phyloP scores from a whole-genome alignment of 1,140 invertebrate genomes.

The Hestina assimilis region DNA sequence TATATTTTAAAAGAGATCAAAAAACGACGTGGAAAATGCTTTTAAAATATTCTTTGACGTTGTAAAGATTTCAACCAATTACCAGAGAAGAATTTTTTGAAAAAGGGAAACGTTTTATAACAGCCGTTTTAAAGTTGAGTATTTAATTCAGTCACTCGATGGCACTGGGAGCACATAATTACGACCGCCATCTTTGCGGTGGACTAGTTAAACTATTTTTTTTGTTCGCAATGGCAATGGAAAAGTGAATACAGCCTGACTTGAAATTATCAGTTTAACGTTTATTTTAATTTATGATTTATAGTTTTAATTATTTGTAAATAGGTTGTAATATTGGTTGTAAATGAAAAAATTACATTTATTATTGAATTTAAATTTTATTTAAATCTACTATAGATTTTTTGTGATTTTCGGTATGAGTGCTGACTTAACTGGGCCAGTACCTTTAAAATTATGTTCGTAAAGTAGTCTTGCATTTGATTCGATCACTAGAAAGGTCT shows the following conservation, averaged over 20 bases:
- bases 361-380: too few species aligned
- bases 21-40: not conserved
- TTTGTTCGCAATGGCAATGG: not conserved
- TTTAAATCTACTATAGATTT: too few species aligned
- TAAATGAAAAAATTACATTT: too few species aligned
- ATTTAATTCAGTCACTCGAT: conserved; percentile 23
- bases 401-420: too few species aligned
- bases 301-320: too few species aligned
- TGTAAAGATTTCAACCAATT: conserved; percentile 14
- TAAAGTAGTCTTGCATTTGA: too few species aligned
- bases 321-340: not conserved
- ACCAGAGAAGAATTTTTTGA: conserved; percentile 3
- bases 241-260: not conserved
- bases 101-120: conserved; percentile 15
- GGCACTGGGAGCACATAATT: conserved; percentile 16
- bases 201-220: conserved; percentile 15
- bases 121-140: conserved; percentile 12
- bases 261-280: not conserved
- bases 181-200: conserved; percentile 9
- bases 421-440: too few species aligned
- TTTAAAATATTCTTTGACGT: conserved; percentile 10
- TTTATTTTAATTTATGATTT: too few species aligned
- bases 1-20: not conserved
- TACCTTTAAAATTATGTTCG: too few species aligned
- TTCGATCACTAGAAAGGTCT: too few species aligned